These are phyloP conservation scores for Vireo altiloquus DNA, from an alignment of 2,113 vertebrate genomes.

Conservation along the genomic window DNA sequence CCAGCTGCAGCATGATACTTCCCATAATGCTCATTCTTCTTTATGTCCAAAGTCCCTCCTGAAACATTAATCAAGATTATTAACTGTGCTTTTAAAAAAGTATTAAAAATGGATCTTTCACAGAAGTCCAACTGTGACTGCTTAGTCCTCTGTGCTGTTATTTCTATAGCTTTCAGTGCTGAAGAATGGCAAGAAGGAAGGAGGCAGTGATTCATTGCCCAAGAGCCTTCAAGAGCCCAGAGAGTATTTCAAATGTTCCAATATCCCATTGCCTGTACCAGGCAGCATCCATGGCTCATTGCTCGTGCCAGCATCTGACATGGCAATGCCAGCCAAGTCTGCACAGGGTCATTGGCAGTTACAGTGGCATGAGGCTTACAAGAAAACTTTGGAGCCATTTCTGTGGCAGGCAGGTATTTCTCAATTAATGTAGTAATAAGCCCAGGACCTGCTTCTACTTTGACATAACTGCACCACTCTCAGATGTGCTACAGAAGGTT, in stretches of 20 bases:
- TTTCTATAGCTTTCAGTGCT: neutral
- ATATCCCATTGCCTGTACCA: neutral
- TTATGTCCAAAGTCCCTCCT: neutral
- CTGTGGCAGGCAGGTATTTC: neutral
- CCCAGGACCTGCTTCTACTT: neutral
- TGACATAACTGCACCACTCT: neutral
- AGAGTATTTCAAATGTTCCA: neutral
- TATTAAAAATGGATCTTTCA: neutral
- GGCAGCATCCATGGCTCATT: neutral
- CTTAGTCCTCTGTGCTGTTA: neutral
- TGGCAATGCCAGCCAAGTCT: neutral
- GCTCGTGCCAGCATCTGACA: neutral
- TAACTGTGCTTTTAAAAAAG: neutral
- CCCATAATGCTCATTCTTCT: neutral
- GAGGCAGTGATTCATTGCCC: neutral
- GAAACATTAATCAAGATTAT: neutral
- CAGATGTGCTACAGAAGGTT: neutral
- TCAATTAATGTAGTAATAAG: neutral
- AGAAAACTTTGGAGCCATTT: neutral
- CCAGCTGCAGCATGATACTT: neutral
- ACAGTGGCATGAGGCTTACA: neutral
- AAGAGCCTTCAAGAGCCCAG: neutral
- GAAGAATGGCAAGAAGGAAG: neutral
- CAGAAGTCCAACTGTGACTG: neutral
- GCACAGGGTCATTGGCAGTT: neutral